Evolutionary conservation across 1,140 invertebrate species (phyloP), one percentile per base, ranked within the genome.

Genomic region (Drosophila pachea): DNA sequence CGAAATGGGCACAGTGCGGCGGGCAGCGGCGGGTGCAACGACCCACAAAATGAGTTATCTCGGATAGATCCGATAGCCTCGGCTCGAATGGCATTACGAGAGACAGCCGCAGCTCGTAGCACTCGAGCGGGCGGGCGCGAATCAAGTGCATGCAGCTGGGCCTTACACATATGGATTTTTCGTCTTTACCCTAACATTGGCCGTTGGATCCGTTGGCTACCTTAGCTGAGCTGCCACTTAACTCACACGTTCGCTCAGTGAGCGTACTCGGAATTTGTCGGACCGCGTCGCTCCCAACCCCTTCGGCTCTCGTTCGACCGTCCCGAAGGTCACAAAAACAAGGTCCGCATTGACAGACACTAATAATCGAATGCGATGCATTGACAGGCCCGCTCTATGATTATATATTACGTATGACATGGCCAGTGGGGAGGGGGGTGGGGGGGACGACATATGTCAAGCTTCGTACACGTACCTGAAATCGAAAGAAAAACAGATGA

Each of bases 61-160:
- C 32, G 45, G 33, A 32, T 36, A 52, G 67, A 64, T 69, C 61
- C 38, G 61, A 58, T 58, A 64, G 61, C 66, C 67, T 64, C 61
- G 47, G 58, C 64, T 64, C 52, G 36, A 42, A 36, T 22, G n/a
- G 29, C 43, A 43, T 48, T 35, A 52, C 55, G 59, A 42, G 33
- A 48, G 50, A 36, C 53, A n/a, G 29, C 40, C 61, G 40, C 16
- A 12, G 52, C 60, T 49, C 29, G 22, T 22, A 49, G 4, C 16
- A 40, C 69, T 22, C 22, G 1, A 22, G 22, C 22, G 55, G 64
- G 61, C 53, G 59, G 71, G 70, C 60, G 56, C 61, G 72, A 40
- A 66, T 71, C 62, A 74, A 79, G 73, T 79, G 73, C 76, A 79
- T 81, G 76, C 76, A 79, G 76, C 76, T 81, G 76, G 45, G 54